Evolutionary conservation across 2,888 invertebrate species (phyloP), one percentile per base, ranked within the genome.

Genomic region (Orthosia cruda): DNA sequence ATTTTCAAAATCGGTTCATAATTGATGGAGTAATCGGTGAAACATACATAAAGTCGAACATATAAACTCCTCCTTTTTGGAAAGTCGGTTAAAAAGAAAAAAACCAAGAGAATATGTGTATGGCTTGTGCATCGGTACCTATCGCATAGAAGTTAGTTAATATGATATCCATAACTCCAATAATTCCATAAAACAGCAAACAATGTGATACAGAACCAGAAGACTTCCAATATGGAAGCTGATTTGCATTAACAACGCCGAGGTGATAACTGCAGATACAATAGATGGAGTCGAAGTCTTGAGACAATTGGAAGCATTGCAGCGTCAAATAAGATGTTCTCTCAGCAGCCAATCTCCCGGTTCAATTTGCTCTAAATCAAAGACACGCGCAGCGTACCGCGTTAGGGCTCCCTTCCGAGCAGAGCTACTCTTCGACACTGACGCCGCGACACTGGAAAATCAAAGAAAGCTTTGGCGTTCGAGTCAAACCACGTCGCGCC

Each of bases 321-420:
- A 94, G 92, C 95, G 93, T 94, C 95, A 95, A 96, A 95, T 95
- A 93, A 95, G 95, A 95, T 93, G 94, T 94, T 93, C 92, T 89
- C 90, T 90, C 90, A 90, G 88, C 92, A 94, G 93, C 94, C 95
- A 95, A 95, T 95, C 93, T 93, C 91, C 90, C 91, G 83, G 93
- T 95, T 95, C 95, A 95, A 96, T 96, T 96, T 95, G 95, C 95
- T 95, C 92, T 95, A 94, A 95, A 95, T 96, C 94, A 95, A 91
- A 89, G 90, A 86, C 92, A 92, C 91, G 90, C 88, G 83, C 83
- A 58, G 57, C 63, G 58, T 47, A 69, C 61, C 40, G 89, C 90
- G 57, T 40, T 0, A 40, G 40, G 40, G 40, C 40, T 40, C 40
- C 7, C 40, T 40, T 40, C 40, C 40, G 40, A 40, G 9, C 40